Evolutionary conservation across 2,113 vertebrate species (phyloP).

Genomic region (Ceyx margarethae): DNA sequence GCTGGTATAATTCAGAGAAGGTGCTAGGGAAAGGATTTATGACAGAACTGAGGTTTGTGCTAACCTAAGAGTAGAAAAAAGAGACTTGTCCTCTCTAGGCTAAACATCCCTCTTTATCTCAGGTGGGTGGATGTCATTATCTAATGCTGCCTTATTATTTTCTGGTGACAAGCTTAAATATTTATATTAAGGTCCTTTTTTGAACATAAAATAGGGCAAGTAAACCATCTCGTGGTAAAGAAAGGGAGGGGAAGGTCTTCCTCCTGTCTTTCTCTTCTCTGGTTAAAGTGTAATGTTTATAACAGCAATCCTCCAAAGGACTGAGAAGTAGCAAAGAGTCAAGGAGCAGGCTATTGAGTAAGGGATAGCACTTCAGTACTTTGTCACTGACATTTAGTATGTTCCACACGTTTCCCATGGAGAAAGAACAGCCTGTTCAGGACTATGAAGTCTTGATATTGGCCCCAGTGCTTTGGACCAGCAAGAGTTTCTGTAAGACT

Average conservation of each 20-base stretch:
- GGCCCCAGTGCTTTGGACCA: background rate
- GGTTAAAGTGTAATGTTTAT: background rate
- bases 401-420: background rate
- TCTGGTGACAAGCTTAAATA: background rate
- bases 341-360: background rate
- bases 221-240: background rate
- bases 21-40: background rate
- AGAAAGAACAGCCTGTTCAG: background rate
- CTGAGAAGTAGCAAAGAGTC: background rate
- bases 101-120: accelerated
- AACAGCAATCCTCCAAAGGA: background rate
- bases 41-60: background rate
- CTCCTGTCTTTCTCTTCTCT: background rate
- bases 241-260: background rate
- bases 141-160: background rate
- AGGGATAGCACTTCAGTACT: background rate
- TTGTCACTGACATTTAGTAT: background rate
- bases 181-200: background rate
- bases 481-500: background rate
- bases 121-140: background rate
- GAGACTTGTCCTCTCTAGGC: background rate
- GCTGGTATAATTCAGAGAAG: background rate
- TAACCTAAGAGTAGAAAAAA: background rate
- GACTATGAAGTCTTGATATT: background rate
- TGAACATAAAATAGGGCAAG: background rate